Conservation (phyloP, 64 coral and sea anemone species). For the Stylophora pistillata region DNA sequence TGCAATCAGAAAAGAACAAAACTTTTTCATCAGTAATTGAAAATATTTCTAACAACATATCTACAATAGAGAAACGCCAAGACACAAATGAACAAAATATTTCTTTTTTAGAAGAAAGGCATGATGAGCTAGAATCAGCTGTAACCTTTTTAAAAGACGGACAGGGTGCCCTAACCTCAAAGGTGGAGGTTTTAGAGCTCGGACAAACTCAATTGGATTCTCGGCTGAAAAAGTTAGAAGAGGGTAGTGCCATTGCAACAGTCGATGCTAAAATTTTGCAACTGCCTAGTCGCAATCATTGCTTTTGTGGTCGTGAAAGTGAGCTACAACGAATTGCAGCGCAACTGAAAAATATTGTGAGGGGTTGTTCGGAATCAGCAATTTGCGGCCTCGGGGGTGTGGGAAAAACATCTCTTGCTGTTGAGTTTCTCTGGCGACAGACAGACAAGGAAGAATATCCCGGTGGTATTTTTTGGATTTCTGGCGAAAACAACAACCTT, state of each 20-base stretch:
- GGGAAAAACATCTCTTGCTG: too few relatives aligned
- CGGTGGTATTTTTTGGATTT: too few relatives aligned
- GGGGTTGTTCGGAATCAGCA: too few relatives aligned
- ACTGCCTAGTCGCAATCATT: conserved; percentile 60
- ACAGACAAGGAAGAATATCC: too few relatives aligned
- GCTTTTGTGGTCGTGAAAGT: conserved; percentile 64
- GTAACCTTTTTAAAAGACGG: background rate
- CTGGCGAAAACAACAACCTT: conserved; percentile 37
- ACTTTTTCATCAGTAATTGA: conserved; percentile 37
- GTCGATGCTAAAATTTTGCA: conserved; percentile 41
- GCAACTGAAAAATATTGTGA: too few relatives aligned
- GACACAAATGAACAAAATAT: background rate
- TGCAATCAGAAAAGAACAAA: too few relatives aligned
- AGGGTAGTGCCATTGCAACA: background rate
- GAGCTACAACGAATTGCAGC: conserved; percentile 39
- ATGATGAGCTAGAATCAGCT: background rate
- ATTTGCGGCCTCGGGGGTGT: too few relatives aligned
- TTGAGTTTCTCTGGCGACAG: too few relatives aligned
- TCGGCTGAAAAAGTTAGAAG: too few relatives aligned
- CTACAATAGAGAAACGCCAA: background rate
- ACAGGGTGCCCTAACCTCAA: background rate
- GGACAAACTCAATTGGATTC: too few relatives aligned
- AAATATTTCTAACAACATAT: background rate
- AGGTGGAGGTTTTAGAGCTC: too few relatives aligned
- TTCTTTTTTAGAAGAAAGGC: too few relatives aligned